Percentiles rank a stretch among this genome's conserved stretches.
Evolutionary conservation across 2,797 vertebrate species (phyloP).

Genomic region (Leptoclinus maculatus): DNA sequence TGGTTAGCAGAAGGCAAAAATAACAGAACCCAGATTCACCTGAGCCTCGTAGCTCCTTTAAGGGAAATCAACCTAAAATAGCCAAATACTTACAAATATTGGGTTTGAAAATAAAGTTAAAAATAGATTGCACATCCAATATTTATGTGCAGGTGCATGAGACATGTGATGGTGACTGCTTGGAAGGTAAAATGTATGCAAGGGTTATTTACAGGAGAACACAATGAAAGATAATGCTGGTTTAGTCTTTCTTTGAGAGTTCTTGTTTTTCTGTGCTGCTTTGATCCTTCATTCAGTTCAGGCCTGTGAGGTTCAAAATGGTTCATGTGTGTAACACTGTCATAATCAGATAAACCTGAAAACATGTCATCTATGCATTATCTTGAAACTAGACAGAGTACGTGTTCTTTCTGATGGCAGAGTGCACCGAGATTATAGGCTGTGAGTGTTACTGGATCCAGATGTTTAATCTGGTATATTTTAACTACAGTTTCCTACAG

Average conservation of each 20-base stretch:
- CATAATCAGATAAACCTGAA: slow-evolving; percentile 16
- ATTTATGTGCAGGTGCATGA: not conserved
- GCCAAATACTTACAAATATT: slow-evolving; percentile 5
- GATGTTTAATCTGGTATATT: slow-evolving; percentile 22
- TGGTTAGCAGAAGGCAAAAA: slow-evolving; percentile 47
- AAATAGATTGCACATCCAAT: slow-evolving; percentile 8
- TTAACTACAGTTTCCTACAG: not conserved
- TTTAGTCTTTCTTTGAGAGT: slow-evolving; percentile 36
- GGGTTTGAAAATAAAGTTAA: slow-evolving; percentile 4
- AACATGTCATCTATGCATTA: not conserved
- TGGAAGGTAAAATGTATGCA: slow-evolving; percentile 4
- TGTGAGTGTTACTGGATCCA: slow-evolving; percentile 18
- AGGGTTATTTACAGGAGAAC: slow-evolving; percentile 51
- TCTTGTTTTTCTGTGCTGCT: slow-evolving; percentile 45
- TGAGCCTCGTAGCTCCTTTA: slow-evolving; percentile 35
- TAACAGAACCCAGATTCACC: slow-evolving; percentile 37
- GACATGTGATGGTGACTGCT: slow-evolving; percentile 3
- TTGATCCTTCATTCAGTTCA: slow-evolving; percentile 17
- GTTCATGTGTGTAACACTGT: slow-evolving; percentile 14
- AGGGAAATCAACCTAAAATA: slow-evolving; percentile 14
- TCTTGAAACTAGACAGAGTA: not conserved
- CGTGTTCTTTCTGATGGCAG: slow-evolving; percentile 27
- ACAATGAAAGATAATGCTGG: slow-evolving; percentile 44
- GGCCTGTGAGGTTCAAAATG: slow-evolving; percentile 25
- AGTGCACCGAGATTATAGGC: slow-evolving; percentile 26